phyloP scores from a whole-genome alignment of 2,888 invertebrate genomes.

The Epirrita christyi region DNA sequence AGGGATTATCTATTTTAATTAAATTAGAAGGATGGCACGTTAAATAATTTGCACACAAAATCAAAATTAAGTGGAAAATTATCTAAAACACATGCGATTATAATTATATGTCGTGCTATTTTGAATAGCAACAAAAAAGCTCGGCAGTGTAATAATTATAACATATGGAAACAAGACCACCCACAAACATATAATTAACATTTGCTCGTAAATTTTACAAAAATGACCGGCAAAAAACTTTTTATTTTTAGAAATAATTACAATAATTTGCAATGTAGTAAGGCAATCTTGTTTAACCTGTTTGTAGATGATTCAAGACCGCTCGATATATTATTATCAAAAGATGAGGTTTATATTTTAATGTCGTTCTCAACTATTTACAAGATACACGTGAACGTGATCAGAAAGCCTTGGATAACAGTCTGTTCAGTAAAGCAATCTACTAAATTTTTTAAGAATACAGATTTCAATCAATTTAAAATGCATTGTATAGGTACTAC shows the following conservation, averaged over 20 bases:
- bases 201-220: slow-evolving; percentile 7
- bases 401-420: no score
- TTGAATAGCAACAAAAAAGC: slow-evolving; percentile 20
- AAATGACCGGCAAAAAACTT: slow-evolving; percentile 8
- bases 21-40: no score
- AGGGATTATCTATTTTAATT: no score
- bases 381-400: no score
- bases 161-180: slow-evolving; percentile 52
- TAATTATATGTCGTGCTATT: not conserved
- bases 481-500: slow-evolving; percentile 40
- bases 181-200: slow-evolving; percentile 40
- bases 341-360: no score
- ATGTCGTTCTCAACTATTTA: no score
- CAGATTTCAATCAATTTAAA: slow-evolving; percentile 47
- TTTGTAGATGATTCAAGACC: no score
- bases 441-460: slow-evolving; percentile 28
- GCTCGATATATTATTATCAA: no score
- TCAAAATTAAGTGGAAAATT: not conserved
- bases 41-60: no score
- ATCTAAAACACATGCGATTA: not conserved
- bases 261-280: not conserved
- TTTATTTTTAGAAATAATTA: slow-evolving; percentile 43
- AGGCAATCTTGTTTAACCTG: not conserved
- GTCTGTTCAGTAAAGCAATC: slow-evolving; percentile 32
- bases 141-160: slow-evolving; percentile 62